phyloP scores from a whole-genome alignment of 2,113 vertebrate genomes.

The Oryzias javanicus region DNA sequence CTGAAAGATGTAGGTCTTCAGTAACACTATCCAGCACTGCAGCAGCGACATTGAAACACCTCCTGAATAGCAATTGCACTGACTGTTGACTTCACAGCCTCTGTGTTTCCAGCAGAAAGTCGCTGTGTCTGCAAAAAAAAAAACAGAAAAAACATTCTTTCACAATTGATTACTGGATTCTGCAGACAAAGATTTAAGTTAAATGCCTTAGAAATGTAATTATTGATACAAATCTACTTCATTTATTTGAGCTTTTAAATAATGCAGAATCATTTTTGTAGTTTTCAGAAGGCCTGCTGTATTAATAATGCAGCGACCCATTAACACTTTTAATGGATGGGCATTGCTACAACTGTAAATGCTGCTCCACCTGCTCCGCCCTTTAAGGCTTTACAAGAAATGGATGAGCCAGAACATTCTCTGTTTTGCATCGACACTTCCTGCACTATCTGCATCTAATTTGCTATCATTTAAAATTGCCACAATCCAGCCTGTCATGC shows the following conservation, averaged over 20 bases:
- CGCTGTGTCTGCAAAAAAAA: constrained; percentile 1
- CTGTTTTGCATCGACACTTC: constrained; percentile 12
- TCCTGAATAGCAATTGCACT: constrained; percentile 57
- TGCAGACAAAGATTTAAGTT: constrained; percentile 35
- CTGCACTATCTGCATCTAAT: constrained; percentile 19
- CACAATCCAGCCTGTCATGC: constrained; percentile 19
- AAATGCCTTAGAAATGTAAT: constrained; percentile 64
- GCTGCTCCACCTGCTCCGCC: constrained; percentile 31
- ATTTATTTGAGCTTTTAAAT: constrained; percentile 67
- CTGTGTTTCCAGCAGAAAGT: constrained; percentile 8
- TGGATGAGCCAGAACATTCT: constrained; percentile 8
- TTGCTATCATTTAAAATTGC: constrained; percentile 20
- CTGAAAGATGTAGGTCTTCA: constrained; percentile 55
- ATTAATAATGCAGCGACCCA: constrained; percentile 66
- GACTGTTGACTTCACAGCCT: constrained; percentile 31
- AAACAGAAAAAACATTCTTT: constrained; percentile 19
- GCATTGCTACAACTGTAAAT: constrained; percentile 41
- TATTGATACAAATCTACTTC: constrained; percentile 72
- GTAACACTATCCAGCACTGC: constrained; percentile 40
- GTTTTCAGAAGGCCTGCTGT: constrained; percentile 55
- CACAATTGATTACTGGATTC: constrained; percentile 25
- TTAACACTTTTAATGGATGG: constrained; percentile 54
- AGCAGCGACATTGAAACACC: constrained; percentile 44
- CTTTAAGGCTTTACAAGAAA: constrained; percentile 11
- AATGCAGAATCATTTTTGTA: constrained; percentile 63